Base-by-base conservation (phyloP, 2,888 invertebrate genomes). In the Eledona agricola region DNA sequence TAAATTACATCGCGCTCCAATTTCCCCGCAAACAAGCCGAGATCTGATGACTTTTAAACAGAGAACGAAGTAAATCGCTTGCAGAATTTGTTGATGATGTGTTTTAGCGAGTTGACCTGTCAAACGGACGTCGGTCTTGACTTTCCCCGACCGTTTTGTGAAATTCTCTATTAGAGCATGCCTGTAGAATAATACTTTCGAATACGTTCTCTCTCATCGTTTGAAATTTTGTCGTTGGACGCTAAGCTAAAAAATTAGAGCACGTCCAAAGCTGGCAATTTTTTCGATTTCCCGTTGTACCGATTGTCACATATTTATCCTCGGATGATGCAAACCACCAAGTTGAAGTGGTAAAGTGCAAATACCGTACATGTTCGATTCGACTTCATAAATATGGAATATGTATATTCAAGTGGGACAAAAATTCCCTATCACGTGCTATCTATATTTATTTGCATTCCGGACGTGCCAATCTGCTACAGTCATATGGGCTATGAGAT, bases 111-210 rank as follows among this genome's bases (percentile, higher is more conserved):
- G 23, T 31, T 51, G 51, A 55, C 57, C 55, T 54, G 55, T 52
- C 51, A 53, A 43, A 51, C 50, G 51, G 45, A 49, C 53, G 51
- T 47, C 57, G 60, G 45, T 51, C 58, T 60, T 58, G 60, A 60
- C 60, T 60, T 58, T 60, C 58, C 57, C 60, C 51, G 49, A 35
- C 45, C 45, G 38, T 20, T 43, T 47, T 46, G 56, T 59, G 59
- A 59, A 59, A 59, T 55, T 57, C 53, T 50, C 57, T 49, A 57
- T 28, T 49, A 50, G 59, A 57, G 57, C 57, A 55, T 51, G 57
- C 54, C 31, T 16, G n/a, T n/a, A 29, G 57, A 57, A 59, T 59
- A 57, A 53, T 46, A 59, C 58, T 59, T 59, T 59, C 58, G 51
- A 59, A 56, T 59, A 56, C 58, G 34, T 57, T 56, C 56, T 56